Base-by-base conservation (phyloP, 2,888 invertebrate species). In the Formica aserva region DNA sequence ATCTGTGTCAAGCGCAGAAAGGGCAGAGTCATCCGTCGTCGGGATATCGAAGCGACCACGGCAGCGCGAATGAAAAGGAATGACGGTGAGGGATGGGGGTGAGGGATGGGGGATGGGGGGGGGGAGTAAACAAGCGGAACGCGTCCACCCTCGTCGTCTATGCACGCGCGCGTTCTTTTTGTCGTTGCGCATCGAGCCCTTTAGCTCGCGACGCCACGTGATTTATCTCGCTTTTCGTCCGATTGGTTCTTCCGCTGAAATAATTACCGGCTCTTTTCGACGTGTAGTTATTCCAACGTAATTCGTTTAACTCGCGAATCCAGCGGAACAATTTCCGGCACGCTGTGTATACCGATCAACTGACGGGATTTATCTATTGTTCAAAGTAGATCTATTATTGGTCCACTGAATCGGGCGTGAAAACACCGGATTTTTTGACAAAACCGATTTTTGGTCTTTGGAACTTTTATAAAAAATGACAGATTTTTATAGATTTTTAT, bases 1-100 rank as follows among this genome's bases (percentile, higher is more conserved):
- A 93, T 93, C 92, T 93, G 91, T 94, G 93, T 92, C 93, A 93
- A 93, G 93, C 88, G 76, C 85, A 83, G 87, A 87, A 82, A 83
- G 83, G 82, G 74, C 75, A 82, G 71, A 84, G 83, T 72, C 67
- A 87, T 86, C 86, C 85, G 90, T 92, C 90, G 91, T 88, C 81
- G 88, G 83, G 82, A 88, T 80, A 82, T 90, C 86, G 90, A 87
- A 82, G 84, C 85, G 86, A 86, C 86, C 83, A 62, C 82, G 72
- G 57, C 32, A 72, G 80, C 84, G 78, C 85, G 78, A 87, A 89
- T 87, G 89, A 88, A 89, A 88, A 85, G 86, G 84, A 86, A 52
- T 8, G 85, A 32, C 18, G 41, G 52, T 52, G 32, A 35, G 38
- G 18, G n/a, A 45, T 22, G 62, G 15, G 3, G 11, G 26, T 48